Base-by-base conservation (phyloP, 1,140 invertebrate species). In the Nasonia longicornis region DNA sequence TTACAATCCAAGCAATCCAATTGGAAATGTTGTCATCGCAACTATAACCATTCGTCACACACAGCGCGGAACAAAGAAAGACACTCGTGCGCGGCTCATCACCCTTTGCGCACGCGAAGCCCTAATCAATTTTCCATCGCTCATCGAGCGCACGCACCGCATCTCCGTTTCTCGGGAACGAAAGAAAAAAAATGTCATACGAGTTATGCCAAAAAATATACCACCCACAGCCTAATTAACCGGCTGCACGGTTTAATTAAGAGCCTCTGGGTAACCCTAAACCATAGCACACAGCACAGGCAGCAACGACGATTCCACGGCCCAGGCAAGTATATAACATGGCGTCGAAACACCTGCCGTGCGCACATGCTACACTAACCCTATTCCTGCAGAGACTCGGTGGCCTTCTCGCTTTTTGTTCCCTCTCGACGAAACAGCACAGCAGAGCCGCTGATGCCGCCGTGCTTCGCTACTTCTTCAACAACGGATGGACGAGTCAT, bases 361-460 rank as follows among this genome's bases (percentile, higher is more conserved):
- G 58, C 58, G 64, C 64, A 67, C 26, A 67, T 67, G 64, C 64
- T 31, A 67, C 64, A 31, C 29, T 67, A 67, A 67, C 64, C 64
- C 64, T 31, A 31, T 67, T 67, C 64, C 64, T 31, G 64, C 64
- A 8, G 1, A 1, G 11, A 11, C 26, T 11, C 29, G 22, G 64
- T 31, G 22, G 22, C 64, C 64, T 67, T 31, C 64, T 67, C 64
- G 26, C 64, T 67, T 31, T 31, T 29, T 31, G 64, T 67, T 67
- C 64, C 29, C 64, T 4, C 64, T 26, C 64, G 64, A 29, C 26
- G 52, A 26, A 26, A 26, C 26, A 26, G 26, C 26, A 26, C 64
- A 3, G 31, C 26, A 35, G 31, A 35, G 31, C 31, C 31, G 4
- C 31, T 35, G 31, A 6, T 26, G 4, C 22, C 11, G 3, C 52